phyloP scores from a whole-genome alignment of 2,797 vertebrate species.

The Mycteria americana region DNA sequence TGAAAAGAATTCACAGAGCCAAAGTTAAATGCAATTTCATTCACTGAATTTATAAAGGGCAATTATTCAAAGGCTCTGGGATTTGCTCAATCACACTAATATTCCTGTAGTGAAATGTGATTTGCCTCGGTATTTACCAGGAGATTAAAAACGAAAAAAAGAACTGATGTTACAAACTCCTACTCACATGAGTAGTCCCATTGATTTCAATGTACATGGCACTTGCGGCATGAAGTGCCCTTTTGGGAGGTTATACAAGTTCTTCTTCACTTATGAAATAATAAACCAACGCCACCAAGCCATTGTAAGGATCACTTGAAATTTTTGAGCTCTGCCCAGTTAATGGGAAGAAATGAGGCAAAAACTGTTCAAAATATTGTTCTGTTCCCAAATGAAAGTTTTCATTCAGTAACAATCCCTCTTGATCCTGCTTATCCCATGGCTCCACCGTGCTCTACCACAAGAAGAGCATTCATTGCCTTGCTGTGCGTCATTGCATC shows the following conservation, averaged over 20 bases:
- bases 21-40: constrained; percentile 12
- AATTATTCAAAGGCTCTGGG: constrained; percentile 1
- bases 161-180: background rate
- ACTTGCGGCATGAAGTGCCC: background rate
- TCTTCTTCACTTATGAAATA: background rate
- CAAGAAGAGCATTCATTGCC: background rate
- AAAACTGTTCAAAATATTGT: background rate
- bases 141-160: background rate
- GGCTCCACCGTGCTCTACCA: background rate
- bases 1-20: background rate
- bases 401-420: background rate
- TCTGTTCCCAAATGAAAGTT: background rate
- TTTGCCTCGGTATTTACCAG: constrained; percentile 5
- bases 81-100: background rate
- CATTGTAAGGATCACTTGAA: background rate
- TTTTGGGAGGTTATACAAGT: background rate
- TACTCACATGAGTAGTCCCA: background rate
- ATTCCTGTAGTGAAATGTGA: constrained; percentile 17
- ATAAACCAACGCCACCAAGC: background rate
- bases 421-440: background rate
- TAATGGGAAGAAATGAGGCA: background rate
- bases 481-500: background rate
- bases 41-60: background rate
- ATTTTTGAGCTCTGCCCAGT: background rate
- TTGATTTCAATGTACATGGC: background rate